Base-by-base conservation (phyloP, 1,140 invertebrate species). In the Vanessa tameamea region DNA sequence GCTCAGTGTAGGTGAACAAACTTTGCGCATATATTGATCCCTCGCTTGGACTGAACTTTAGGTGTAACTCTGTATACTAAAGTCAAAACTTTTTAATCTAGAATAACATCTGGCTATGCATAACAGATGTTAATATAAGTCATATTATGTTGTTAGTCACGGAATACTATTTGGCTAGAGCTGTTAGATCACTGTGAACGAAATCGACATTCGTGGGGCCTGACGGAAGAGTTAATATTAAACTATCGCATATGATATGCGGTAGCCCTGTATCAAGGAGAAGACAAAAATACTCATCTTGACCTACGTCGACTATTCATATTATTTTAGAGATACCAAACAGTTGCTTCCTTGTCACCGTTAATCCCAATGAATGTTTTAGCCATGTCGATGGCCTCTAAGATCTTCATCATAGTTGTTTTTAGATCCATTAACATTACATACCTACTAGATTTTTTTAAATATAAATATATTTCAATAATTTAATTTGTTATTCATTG, bases 161-260 rank as follows among this genome's bases (percentile, higher is more conserved):
- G 69, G 64, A 72, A 63, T 74, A 75, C 78, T 82, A 81, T 80
- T 82, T 77, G 64, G 76, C 78, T 79, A 77, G 75, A 81, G 77
- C 78, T 70, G 81, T 82, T 81, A 82, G 78, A 77, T 82, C 66
- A 77, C 76, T 69, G 77, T 78, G 59, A 67, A 78, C 63, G 73
- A 74, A 76, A 83, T 82, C 82, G 82, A 83, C 83, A 84, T 85
- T 78, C 78, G 76, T 69, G 69, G 75, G 65, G 75, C 72, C 79
- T 91, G 88, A 92, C 86, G 84, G 81, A 83, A 87, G 82, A 87
- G 87, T 87, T 92, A 88, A 87, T 90, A 89, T 90, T 89, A 92
- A 85, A 84, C 84, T 80, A 79, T 79, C 75, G 73, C 80, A 80
- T 87, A 85, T 87, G 83, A 88, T 85, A 85, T 87, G 85, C 85